These are phyloP conservation scores for Cepaea nemoralis DNA, from an alignment of 1,140 invertebrate species.

Conservation along the genomic window DNA sequence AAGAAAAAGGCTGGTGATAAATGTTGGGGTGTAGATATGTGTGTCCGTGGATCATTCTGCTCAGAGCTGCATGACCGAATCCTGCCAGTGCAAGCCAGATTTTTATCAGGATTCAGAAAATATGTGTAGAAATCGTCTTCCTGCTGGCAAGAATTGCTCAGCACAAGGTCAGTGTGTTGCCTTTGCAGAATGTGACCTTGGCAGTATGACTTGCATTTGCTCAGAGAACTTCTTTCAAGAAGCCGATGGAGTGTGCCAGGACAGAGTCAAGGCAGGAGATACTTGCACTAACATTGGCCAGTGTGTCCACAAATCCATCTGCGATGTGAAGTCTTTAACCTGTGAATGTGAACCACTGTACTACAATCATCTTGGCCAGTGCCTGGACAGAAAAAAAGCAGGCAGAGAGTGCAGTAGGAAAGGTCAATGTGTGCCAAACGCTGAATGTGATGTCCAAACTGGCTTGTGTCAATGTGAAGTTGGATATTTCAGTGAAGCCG, in stretches of 20 bases:
- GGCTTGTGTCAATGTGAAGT: constrained; percentile 37
- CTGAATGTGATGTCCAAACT: constrained; percentile 36
- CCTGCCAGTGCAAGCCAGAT: constrained; percentile 31
- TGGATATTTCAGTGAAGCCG: constrained; percentile 29
- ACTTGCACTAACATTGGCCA: constrained; percentile 33
- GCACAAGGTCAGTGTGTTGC: constrained; percentile 37
- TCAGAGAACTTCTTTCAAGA: constrained; percentile 30
- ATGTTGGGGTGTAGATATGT: constrained; percentile 37
- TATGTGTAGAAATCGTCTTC: constrained; percentile 18
- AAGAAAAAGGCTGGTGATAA: constrained; percentile 18
- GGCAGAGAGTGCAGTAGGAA: constrained; percentile 31
- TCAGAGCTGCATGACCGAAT: constrained; percentile 26
- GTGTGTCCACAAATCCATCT: constrained; percentile 43
- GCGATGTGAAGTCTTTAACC: not conserved
- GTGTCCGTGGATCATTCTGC: constrained; percentile 39
- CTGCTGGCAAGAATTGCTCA: constrained; percentile 21
- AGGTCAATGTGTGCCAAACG: constrained; percentile 40
- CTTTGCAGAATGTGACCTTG: constrained; percentile 35
- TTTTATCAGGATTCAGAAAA: constrained; percentile 15
- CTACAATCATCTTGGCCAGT: constrained; percentile 23
- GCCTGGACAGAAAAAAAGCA: constrained; percentile 31
- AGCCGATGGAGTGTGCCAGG: constrained; percentile 16
- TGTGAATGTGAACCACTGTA: constrained; percentile 4
- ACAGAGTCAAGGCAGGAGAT: constrained; percentile 35
- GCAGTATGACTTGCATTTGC: constrained; percentile 25